phyloP scores from a whole-genome alignment of 2,888 invertebrate genomes.

The Ptilodon capucinus region DNA sequence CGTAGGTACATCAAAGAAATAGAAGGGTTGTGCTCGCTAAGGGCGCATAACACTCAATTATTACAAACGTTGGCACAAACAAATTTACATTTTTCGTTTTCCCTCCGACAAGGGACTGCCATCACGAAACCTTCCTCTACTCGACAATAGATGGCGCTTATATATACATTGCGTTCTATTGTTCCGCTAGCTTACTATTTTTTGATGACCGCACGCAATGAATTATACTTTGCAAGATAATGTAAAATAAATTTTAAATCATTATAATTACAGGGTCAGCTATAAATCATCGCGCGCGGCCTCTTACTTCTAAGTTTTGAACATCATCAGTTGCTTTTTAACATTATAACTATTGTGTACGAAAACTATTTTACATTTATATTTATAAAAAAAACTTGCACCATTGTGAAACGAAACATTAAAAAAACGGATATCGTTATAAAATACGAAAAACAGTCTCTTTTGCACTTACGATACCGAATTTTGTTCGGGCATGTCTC shows the following conservation, averaged over 20 bases:
- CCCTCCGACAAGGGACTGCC: conserved; percentile 33
- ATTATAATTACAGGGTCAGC: conserved; percentile 36
- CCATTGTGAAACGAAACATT: conserved; percentile 45
- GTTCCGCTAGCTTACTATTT: conserved; percentile 51
- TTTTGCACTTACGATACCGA: conserved; percentile 60
- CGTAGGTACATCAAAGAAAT: conserved; percentile 80
- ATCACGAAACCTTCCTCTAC: conserved; percentile 54
- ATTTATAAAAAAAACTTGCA: conserved; percentile 48
- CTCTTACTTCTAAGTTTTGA: conserved; percentile 73
- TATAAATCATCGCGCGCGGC: conserved; percentile 54
- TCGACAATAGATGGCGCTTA: conserved; percentile 75
- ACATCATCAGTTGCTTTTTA: conserved; percentile 79
- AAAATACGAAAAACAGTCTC: conserved; percentile 30
- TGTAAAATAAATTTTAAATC: conserved; percentile 25
- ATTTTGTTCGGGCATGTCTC: conserved; percentile 64
- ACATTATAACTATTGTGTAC: conserved; percentile 25
- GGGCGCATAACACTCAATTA: conserved; percentile 76
- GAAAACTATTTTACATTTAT: conserved; percentile 33
- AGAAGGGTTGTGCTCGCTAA: conserved; percentile 73
- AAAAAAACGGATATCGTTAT: conserved; percentile 13
- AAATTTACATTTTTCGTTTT: conserved; percentile 71
- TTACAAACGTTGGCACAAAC: conserved; percentile 79
- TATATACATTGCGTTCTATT: conserved; percentile 54
- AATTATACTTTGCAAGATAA: conserved; percentile 34
- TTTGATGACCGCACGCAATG: conserved; percentile 56